These are phyloP conservation scores for Hozukius guyotensis DNA, from an alignment of 2,797 vertebrate genomes.

Conservation along the genomic window DNA sequence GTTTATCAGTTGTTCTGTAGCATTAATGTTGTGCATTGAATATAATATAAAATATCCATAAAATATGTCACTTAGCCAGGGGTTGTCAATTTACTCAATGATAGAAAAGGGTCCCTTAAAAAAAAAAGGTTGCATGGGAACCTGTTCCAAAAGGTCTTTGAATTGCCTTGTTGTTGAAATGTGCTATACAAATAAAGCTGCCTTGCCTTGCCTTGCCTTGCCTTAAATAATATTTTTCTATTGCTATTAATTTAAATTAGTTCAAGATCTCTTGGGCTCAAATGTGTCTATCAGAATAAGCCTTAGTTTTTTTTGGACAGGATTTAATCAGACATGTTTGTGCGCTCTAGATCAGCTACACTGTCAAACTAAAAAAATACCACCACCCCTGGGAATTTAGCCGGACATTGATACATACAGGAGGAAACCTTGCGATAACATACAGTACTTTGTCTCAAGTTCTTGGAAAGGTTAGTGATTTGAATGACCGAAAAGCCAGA, in stretches of 20 bases:
- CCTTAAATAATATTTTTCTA: background rate
- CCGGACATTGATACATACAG: background rate
- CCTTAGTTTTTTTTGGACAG: background rate
- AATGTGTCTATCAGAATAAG: background rate
- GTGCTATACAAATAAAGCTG: too few species aligned
- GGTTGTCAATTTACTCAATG: too few species aligned
- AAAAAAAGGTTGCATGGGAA: too few species aligned
- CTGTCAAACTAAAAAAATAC: background rate
- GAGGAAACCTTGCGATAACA: background rate
- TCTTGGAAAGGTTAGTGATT: constrained; percentile 1
- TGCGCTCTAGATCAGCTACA: background rate
- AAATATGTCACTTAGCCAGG: too few species aligned
- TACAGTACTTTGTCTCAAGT: background rate
- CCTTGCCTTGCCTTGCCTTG: too few species aligned
- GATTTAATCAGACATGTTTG: background rate
- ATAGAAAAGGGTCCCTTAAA: too few species aligned
- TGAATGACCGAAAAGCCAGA: background rate
- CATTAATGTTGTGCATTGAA: too few species aligned
- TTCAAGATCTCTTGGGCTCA: background rate
- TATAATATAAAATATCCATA: too few species aligned
- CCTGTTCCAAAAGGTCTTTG: too few species aligned
- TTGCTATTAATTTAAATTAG: background rate
- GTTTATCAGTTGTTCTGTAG: too few species aligned
- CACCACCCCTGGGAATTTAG: too few species aligned
- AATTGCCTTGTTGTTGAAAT: too few species aligned